Base-by-base conservation (phyloP, 2,797 vertebrate genomes). In the Pantherophis alleghaniensis region DNA sequence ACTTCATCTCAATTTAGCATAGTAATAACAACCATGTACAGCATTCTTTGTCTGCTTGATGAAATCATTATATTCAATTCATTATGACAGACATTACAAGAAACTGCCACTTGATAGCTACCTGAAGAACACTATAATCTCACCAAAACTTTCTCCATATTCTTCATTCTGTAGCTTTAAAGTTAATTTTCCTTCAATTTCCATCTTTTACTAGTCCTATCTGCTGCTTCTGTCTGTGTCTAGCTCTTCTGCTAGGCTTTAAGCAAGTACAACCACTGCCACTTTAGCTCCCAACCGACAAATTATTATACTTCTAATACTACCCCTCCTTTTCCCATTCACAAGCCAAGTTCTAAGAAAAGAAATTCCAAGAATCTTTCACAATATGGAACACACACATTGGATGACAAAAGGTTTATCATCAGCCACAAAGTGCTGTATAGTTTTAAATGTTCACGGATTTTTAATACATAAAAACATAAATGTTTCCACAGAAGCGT, bases 1-100 rank as follows among this genome's bases (percentile, higher is more conserved):
- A 61, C 47, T 61, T 3, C n/a, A 24, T 90, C 61, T 56, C 74
- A 86, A 42, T n/a, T n/a, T 88, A 87, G 12, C 4, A 60, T 14
- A 13, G n/a, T 88, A 32, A n/a, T 95, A 94, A 88, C 94, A 92
- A 93, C 95, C 94, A 55, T 56, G 28, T 51, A 56, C 91, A 90
- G 55, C 53, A 93, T 74, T 83, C 37, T 53, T 61, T 61, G 57
- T 32, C 42, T 95, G 92, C 93, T 93, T 93, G 88, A 66, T 55
- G 51, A 92, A 60, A 92, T 79, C 32, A 18, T 42, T n/a, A 90
- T 63, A 74, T 42, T 90, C 18, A 74, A 32, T 56, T 92, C 22
- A 37, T 26, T 89, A 57, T 12, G 32, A 91, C 28, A 91, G 51
- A 92, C 47, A 88, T 90, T 16, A 59, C 20, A 28, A 10, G 32